Conservation (phyloP, 2,797 vertebrate species). For the Caiman crocodilus region DNA sequence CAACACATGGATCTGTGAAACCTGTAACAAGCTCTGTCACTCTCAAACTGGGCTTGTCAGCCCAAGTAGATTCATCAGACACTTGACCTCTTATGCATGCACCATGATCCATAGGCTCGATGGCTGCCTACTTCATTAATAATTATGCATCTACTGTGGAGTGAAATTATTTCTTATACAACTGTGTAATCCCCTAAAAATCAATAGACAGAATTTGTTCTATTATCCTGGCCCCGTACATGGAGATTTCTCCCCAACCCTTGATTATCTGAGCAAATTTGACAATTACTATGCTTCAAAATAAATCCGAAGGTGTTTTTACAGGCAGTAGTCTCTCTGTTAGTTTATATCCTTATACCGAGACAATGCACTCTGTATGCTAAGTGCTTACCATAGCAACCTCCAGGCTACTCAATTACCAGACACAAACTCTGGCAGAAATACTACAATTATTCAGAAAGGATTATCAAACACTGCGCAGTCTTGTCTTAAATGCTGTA, state of each 20-base stretch:
- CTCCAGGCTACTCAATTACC: conserved; percentile 49
- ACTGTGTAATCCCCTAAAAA: not conserved
- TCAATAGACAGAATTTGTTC: not conserved
- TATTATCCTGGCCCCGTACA: not conserved
- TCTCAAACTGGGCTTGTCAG: no score
- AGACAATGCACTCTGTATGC: not conserved
- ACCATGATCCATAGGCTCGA: no score
- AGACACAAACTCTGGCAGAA: conserved; percentile 32
- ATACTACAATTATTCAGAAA: conserved; percentile 55
- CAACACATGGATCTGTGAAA: no score
- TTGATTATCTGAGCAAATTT: not conserved
- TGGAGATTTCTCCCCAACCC: not conserved
- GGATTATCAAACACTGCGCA: conserved; percentile 16
- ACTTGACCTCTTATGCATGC: no score
- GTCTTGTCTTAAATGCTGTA: conserved; percentile 59
- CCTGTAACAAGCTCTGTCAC: no score
- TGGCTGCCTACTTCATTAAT: not conserved
- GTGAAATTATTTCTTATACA: not conserved
- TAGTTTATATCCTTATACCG: not conserved
- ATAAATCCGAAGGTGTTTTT: not conserved
- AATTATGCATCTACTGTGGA: not conserved
- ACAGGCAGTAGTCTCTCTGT: not conserved
- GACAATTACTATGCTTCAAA: not conserved
- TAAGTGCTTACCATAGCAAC: conserved; percentile 59
- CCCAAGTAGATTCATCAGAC: no score